Base-by-base conservation (phyloP, 1,140 invertebrate species). In the Philaenus spumarius region DNA sequence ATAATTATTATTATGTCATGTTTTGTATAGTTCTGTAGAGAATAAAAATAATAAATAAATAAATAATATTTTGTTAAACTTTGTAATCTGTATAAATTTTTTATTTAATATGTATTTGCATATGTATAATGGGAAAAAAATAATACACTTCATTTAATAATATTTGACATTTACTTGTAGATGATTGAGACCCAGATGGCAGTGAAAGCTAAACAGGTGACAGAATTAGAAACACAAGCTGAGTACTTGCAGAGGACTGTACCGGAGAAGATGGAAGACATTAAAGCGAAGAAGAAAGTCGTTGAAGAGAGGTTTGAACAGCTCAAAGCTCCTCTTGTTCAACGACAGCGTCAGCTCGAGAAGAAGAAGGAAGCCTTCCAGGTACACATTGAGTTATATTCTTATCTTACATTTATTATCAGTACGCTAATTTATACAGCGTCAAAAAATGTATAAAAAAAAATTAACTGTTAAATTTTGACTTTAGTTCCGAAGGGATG, bases 341-440 rank as follows among this genome's bases (percentile, higher is more conserved):
- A 93, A 60, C 80, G 95, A 0, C 93, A 98, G 66, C 77, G 83
- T 45, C 84, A 95, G 11, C 72, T 99, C 45, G 90, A 95, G 62
- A 97, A 98, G 79, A 98, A 98, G 75, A 99, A 99, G 75, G 93
- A 97, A 75, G 96, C 97, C 1, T 98, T 95, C 83, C 97, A 99
- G 61, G 66, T 68, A 51, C n/a, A n/a, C 42, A 19, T 37, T 24
- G 45, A 47, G 45, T 6, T 12, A 15, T 7, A 45, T 7, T 45
- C 19, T 22, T 7, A 20, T 50, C 24, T 2, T 45, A 6, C 17
- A 6, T 7, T 11, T 5, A 45, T 45, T 45, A 6, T 45, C 42
- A 20, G 42, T 15, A 45, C 6, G 17, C 7, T 45, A 45, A 15
- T 45, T n/a, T 17, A 15, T 45, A 7, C 7, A 11, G 6, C 6